A percentile compares a stretch with the other conserved stretches of the same genome.
These are phyloP conservation scores for Recurvirostra avosetta DNA, from an alignment of 2,113 vertebrate genomes.

Conservation along the genomic window DNA sequence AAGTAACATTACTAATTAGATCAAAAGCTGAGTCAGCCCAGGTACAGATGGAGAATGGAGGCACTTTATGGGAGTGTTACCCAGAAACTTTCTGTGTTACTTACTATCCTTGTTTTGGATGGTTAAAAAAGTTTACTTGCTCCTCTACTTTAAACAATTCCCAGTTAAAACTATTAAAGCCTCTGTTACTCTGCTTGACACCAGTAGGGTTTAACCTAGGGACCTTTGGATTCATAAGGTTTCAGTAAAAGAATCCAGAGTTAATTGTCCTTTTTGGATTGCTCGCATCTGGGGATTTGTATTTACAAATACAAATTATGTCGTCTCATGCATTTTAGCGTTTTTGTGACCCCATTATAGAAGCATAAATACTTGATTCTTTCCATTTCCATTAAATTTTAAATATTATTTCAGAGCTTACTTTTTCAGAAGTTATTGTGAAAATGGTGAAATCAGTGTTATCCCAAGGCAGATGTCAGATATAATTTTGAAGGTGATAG, in stretches of 20 bases:
- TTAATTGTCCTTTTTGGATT: background rate
- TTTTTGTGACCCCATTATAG: background rate
- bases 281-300: background rate
- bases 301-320: background rate
- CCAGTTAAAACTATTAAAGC: background rate
- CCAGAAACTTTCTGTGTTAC: background rate
- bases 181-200: background rate
- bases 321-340: background rate
- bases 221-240: background rate
- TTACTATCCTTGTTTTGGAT: background rate
- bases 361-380: background rate
- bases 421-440: background rate
- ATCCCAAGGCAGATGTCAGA: background rate
- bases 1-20: background rate
- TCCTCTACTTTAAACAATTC: background rate
- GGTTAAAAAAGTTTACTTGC: background rate
- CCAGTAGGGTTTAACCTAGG: background rate
- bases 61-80: background rate
- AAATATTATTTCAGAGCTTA: background rate
- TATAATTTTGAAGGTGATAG: background rate
- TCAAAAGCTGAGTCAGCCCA: background rate
- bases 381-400: background rate
- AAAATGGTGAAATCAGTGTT: background rate
- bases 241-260: background rate
- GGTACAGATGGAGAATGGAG: background rate